Percentiles rank a stretch among this genome's conserved stretches.
Evolutionary conservation across 2,113 vertebrate genomes (phyloP).

Genomic region (Strix aluco): DNA sequence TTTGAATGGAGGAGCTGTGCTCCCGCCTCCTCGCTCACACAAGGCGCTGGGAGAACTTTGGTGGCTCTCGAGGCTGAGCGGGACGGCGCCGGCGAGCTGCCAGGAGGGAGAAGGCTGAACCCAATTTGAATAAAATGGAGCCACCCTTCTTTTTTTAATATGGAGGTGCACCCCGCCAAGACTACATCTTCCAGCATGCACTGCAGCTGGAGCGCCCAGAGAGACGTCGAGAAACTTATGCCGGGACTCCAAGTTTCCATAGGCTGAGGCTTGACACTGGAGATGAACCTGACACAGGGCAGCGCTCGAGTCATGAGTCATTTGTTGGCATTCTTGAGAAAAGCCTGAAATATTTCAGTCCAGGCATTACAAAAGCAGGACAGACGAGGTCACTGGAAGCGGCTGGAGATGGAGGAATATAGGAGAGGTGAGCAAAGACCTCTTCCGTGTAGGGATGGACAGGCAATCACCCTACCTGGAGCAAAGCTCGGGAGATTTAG

Average conservation of each 20-base stretch:
- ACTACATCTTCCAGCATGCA: constrained; percentile 64
- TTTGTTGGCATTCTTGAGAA: background rate
- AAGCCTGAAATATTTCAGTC: background rate
- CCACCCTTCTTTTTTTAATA: constrained; percentile 51
- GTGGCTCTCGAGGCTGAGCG: background rate
- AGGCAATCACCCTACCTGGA: background rate
- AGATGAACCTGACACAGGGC: constrained; percentile 11
- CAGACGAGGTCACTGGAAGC: background rate
- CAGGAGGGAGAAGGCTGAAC: background rate
- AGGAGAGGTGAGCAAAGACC: background rate
- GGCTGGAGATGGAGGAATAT: background rate
- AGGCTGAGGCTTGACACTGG: background rate
- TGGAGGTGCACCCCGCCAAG: constrained; percentile 21
- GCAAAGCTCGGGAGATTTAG: background rate
- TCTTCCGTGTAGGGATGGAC: background rate
- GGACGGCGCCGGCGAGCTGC: background rate
- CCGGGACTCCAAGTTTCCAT: background rate
- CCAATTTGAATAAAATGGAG: constrained; percentile 53
- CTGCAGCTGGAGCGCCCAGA: background rate
- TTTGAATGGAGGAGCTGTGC: background rate
- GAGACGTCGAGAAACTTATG: background rate
- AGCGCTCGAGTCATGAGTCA: background rate
- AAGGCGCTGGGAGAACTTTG: background rate
- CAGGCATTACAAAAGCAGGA: background rate
- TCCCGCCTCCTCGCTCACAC: background rate